Conservation (phyloP, 2,113 vertebrate species). For the Aphelocoma coerulescens region DNA sequence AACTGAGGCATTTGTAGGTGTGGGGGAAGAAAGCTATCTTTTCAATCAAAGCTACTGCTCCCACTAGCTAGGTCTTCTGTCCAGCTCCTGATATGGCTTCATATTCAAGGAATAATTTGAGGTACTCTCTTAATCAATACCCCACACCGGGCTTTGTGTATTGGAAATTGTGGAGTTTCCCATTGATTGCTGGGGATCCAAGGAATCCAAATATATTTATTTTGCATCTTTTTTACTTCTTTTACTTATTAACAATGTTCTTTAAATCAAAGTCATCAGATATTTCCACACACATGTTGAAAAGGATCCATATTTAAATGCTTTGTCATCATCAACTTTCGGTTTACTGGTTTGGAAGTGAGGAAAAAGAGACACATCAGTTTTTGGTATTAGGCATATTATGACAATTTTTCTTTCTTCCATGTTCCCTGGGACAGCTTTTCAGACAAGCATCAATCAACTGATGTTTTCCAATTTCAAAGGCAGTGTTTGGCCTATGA, state of each 20-base stretch:
- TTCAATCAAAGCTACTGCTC: neutral
- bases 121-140: neutral
- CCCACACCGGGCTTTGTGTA: neutral
- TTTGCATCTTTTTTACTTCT: neutral
- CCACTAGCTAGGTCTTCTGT: neutral
- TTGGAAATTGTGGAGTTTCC: neutral
- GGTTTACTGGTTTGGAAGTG: neutral
- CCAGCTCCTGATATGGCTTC: neutral
- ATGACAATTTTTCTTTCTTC: conserved; percentile 12
- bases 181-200: neutral
- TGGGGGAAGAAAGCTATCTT: neutral
- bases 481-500: conserved; percentile 43
- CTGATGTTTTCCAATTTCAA: conserved; percentile 18
- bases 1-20: neutral
- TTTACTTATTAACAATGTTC: neutral
- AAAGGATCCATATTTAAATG: neutral
- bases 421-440: neutral
- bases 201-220: neutral
- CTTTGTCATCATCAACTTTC: neutral
- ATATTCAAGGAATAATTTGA: neutral
- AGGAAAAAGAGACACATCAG: neutral
- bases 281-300: neutral
- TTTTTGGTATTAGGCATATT: conserved; percentile 15
- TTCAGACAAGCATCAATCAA: conserved; percentile 14
- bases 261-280: neutral